Evolutionary conservation across 2,888 invertebrate genomes (phyloP), one percentile per base, ranked within the genome.

Genomic region (Helobdella robusta): DNA sequence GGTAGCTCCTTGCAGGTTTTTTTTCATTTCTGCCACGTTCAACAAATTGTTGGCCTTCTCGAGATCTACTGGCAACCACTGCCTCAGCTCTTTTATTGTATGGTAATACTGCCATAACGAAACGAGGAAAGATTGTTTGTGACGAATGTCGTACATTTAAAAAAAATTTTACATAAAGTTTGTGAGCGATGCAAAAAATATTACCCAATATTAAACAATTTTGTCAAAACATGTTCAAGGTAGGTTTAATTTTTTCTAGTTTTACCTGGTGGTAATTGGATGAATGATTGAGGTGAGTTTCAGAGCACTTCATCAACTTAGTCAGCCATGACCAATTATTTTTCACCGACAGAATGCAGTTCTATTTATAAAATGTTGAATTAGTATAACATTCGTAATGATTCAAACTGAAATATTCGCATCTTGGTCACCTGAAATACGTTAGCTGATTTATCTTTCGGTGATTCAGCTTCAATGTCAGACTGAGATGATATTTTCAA

Each of bases 31-130:
- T 65, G 73, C 72, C 63, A 75, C 74, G 6, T 73, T 71, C 52
- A 74, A 67, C 64, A 76, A 74, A 59, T 62, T 35, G 34, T 68
- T 48, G 6, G 75, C 74, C 23, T 72, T 72, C 4, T 73, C 72
- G 68, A 78, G 69, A 0, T 74, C 76, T 4, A 70, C 73, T 25
- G 75, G 74, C 76, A 78, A 76, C 76, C 76, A 77, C 63, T 75
- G 74, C 35, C 76, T 75, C 36, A 73, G 74, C 64, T 78, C 77
- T 34, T 75, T 73, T 6, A 74, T 73, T 56, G 76, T 75, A 59
- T 77, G 75, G 72, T 75, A 78, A 70, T 74, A 78, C 77, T 78
- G 70, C 5, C 70, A n/a, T n/a, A n/a, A n/a, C n/a, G n/a, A n/a
- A n/a, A n/a, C n/a, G n/a, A n/a, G n/a, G n/a, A n/a, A n/a, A n/a